Evolutionary conservation across 2,113 vertebrate genomes (phyloP), one percentile per base, ranked within the genome.

Genomic region (Grammomys surdaster): DNA sequence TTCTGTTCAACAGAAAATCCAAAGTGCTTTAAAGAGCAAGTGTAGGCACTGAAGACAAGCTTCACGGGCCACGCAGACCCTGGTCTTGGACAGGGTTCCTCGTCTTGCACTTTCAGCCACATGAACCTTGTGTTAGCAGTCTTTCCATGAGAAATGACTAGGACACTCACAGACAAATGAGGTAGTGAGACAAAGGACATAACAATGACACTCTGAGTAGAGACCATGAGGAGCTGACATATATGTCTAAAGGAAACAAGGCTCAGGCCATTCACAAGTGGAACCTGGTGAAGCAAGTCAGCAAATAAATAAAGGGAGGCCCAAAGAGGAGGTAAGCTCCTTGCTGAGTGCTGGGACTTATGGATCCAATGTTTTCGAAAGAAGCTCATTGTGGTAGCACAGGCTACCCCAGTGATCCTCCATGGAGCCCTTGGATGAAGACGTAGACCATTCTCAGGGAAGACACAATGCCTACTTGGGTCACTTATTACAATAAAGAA

Each of bases 301-400:
- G 40, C 6, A 72, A 70, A 43, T 40, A 20, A 40, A 22, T 40
- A 20, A 40, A 22, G n/a, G 2, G 17, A 80, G 54, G 36, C 17
- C 69, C 17, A 13, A 16, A 1, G n/a, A 31, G 20, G 3, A 0
- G 86, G 56, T 7, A 3, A 67, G 46, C 9, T 73, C 10, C 36
- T 48, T 31, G 77, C 69, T 3, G 19, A 31, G 11, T 48, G 7
- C 33, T 7, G 20, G 6, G 10, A 26, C 33, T 7, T 24, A 7
- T 13, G 3, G 12, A 33, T 36, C 9, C 75, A 2, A 58, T 5
- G 19, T 13, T 78, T 69, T 40, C 54, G 70, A 89, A 46, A 96
- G 63, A 65, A 94, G 31, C 0, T 0, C 3, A 10, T 14, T 7
- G 75, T 26, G 40, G 16, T 0, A 1, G n/a, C 75, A n/a, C n/a